phyloP scores from a whole-genome alignment of 2,113 vertebrate species.

The Alaudala cheleensis region DNA sequence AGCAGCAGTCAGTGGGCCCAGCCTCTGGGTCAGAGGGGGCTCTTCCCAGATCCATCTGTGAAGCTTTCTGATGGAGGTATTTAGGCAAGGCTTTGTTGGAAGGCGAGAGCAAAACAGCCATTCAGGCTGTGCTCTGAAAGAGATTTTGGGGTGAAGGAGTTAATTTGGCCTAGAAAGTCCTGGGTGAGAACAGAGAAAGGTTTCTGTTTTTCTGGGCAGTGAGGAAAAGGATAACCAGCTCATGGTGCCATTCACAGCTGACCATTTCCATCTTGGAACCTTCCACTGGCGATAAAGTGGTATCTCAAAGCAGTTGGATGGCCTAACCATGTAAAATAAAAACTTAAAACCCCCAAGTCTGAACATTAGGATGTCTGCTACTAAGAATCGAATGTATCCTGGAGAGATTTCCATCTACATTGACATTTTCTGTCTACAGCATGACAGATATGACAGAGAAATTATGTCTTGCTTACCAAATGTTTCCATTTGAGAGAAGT shows the following conservation, averaged over 20 bases:
- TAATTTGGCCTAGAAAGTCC: background rate
- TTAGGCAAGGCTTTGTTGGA: background rate
- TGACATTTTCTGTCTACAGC: background rate
- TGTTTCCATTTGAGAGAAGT: background rate
- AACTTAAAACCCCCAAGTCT: background rate
- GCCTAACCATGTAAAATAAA: background rate
- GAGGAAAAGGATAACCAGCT: background rate
- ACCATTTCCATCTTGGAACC: background rate
- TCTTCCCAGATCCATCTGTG: background rate
- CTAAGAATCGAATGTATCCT: background rate
- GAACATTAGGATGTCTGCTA: background rate
- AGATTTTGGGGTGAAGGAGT: background rate
- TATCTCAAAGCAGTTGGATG: background rate
- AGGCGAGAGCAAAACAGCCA: background rate
- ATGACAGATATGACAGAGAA: background rate
- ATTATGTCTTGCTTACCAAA: background rate
- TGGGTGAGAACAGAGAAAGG: background rate
- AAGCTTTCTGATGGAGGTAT: background rate
- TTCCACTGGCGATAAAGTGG: background rate
- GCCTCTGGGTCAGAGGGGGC: background rate
- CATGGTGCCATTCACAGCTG: background rate
- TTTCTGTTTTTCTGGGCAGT: background rate
- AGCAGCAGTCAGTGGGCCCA: background rate
- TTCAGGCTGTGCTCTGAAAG: background rate
- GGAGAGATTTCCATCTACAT: background rate